These are phyloP conservation scores for Nesometra sesokonis DNA, from an alignment of 35 echinoderm and acorn worm genomes.

Conservation along the genomic window DNA sequence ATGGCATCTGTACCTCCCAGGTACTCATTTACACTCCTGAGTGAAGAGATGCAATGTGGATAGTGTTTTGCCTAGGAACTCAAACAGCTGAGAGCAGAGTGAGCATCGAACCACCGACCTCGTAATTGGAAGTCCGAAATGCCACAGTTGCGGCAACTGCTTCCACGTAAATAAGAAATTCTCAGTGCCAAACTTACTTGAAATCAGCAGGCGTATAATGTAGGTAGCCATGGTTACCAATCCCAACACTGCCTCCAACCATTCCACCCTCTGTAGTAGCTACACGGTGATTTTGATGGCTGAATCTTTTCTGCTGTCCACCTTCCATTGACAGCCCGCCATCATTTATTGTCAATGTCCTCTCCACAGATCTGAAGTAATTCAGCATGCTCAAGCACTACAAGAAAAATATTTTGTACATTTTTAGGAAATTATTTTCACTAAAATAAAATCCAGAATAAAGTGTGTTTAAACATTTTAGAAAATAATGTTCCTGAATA, in stretches of 20 bases:
- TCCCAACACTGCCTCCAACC: constrained; percentile 69
- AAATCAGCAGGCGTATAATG: constrained; percentile 97
- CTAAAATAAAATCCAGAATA: too few relatives aligned
- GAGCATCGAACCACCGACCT: too few relatives aligned
- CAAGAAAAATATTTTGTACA: background rate
- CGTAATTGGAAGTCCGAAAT: too few relatives aligned
- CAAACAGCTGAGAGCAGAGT: too few relatives aligned
- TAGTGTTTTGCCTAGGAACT: too few relatives aligned
- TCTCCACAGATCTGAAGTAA: constrained; percentile 94
- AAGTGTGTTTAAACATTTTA: too few relatives aligned
- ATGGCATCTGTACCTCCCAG: background rate
- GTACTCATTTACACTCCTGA: too few relatives aligned
- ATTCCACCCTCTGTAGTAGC: constrained; percentile 23
- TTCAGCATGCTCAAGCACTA: constrained; percentile 93
- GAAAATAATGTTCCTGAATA: too few relatives aligned
- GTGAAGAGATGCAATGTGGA: too few relatives aligned
- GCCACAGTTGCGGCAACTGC: too few relatives aligned
- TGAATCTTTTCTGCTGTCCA: constrained; percentile 58
- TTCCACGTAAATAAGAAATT: too few relatives aligned
- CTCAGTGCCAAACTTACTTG: constrained; percentile 99
- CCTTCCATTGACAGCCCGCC: constrained; percentile 82
- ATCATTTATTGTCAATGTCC: constrained; percentile 96
- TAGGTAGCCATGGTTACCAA: constrained; percentile 96
- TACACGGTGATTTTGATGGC: constrained; percentile 61
- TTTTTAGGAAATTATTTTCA: too few relatives aligned